These are phyloP conservation scores for Nothura maculosa DNA, from an alignment of 2,797 vertebrate species.

Conservation along the genomic window DNA sequence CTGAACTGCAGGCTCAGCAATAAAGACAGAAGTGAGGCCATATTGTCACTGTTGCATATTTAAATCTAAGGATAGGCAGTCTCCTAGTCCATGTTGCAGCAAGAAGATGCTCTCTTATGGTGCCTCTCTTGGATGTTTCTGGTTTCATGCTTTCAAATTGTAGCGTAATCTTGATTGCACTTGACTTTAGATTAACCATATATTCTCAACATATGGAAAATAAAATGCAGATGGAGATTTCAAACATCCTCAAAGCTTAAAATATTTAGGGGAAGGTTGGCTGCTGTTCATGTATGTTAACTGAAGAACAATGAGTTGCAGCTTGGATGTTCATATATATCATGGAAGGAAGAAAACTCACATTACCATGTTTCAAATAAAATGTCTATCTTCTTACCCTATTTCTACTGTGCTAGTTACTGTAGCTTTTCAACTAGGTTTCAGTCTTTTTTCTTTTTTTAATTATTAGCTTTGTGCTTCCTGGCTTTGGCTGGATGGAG, in stretches of 20 bases:
- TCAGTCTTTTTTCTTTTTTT: not conserved
- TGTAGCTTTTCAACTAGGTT: not conserved
- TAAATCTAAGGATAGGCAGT: not conserved
- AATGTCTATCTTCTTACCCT: not conserved
- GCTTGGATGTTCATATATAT: not conserved
- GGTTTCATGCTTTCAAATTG: not conserved
- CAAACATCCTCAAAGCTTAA: not conserved
- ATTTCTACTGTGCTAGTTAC: not conserved
- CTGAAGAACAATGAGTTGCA: not conserved
- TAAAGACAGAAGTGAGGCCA: not conserved
- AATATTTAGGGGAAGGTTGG: not conserved
- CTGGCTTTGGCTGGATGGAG: conserved; percentile 15
- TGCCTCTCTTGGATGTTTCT: accelerated
- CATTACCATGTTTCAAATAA: not conserved
- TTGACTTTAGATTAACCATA: not conserved
- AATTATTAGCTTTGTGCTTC: not conserved
- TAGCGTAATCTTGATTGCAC: not conserved
- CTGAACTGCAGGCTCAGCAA: not conserved
- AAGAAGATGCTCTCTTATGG: not conserved
- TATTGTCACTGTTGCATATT: accelerated
- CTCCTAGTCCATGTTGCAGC: not conserved
- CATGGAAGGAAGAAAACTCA: not conserved
- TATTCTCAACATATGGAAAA: not conserved
- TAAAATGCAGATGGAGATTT: not conserved
- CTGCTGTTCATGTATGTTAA: not conserved